Evolutionary conservation across 1,140 invertebrate species (phyloP), one percentile per base, ranked within the genome.

Genomic region (Drosophila repleta): DNA sequence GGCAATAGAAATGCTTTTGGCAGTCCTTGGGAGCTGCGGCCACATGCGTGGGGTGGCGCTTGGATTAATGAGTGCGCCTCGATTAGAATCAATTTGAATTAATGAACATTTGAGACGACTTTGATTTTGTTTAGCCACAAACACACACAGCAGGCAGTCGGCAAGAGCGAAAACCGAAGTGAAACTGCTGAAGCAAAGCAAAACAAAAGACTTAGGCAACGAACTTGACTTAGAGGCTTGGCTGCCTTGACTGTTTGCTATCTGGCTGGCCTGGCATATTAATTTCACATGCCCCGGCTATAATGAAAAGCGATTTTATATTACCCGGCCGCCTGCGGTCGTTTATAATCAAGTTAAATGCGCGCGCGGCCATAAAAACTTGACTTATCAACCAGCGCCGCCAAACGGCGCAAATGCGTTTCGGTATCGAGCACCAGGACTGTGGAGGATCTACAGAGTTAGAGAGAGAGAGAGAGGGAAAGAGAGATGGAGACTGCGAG

Each of bases 331-430:
- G 77, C 74, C 78, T 78, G 82, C 79, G 75, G 83, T 85, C 82
- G 83, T 85, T 85, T 87, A 87, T 87, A 85, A 85, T 87, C 82
- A 85, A 85, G 82, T 85, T 85, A 85, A 85, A 82, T 85, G 82
- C 78, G 63, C 71, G 74, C 82, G 46, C 55, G 60, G 80, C 83
- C 61, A 85, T 88, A 85, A 85, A 85, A 87, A 75, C 70, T 78
- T 75, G 82, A 81, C 66, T 85, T 85, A 85, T 85, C 81, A 85
- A 65, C 63, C 81, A 74, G 61, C 73, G 70, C 70, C 70, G 64
- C 69, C 80, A 85, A 85, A 75, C 79, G 80, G 72, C 76, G 51
- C 74, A 82, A 82, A 82, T 82, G 74, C 79, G 80, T 69, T 81
- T 61, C 46, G 20, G 56, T 56, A 45, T 18, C 8, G 6, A 35